Evolutionary conservation across 92 coral and sea anemone genomes (phyloP).

Genomic region (Epizoanthus stellaris): DNA sequence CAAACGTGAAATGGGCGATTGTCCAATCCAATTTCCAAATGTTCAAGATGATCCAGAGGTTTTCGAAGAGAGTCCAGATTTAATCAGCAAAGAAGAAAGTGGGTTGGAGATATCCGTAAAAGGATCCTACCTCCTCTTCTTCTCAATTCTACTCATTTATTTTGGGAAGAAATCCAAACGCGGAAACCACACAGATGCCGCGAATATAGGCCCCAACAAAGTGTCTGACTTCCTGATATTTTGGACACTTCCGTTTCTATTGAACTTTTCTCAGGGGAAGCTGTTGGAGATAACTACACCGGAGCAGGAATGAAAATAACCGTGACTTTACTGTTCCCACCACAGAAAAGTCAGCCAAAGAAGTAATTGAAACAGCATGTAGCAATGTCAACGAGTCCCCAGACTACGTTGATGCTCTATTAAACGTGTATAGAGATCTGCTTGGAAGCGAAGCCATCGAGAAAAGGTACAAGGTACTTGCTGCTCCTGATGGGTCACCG

Average conservation of each 20-base stretch:
- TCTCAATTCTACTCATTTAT: conserved; percentile 45
- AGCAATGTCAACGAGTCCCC: conserved; percentile 8
- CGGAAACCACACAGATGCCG: background rate
- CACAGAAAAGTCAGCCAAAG: background rate
- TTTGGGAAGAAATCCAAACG: conserved; percentile 20
- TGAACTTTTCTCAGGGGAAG: conserved; percentile 21
- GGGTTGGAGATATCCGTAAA: conserved; percentile 39
- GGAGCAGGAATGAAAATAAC: background rate
- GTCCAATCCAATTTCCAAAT: background rate
- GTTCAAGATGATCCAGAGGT: conserved; percentile 6
- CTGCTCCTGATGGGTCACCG: conserved; percentile 6
- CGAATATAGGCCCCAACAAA: conserved; percentile 44
- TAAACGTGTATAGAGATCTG: conserved; percentile 28
- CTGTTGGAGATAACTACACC: conserved; percentile 14
- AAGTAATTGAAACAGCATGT: conserved; percentile 31
- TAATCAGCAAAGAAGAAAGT: conserved; percentile 10
- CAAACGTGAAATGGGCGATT: background rate
- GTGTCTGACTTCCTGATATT: conserved; percentile 49
- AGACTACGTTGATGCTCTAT: background rate
- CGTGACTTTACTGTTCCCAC: background rate
- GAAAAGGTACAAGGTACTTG: conserved; percentile 20
- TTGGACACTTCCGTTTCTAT: conserved; percentile 41
- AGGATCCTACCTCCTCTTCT: conserved; percentile 18
- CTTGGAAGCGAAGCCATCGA: conserved; percentile 27
- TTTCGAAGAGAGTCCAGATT: conserved; percentile 5